Evolutionary conservation across 2,888 invertebrate species (phyloP).

Genomic region (Chymomyza procnemis): DNA sequence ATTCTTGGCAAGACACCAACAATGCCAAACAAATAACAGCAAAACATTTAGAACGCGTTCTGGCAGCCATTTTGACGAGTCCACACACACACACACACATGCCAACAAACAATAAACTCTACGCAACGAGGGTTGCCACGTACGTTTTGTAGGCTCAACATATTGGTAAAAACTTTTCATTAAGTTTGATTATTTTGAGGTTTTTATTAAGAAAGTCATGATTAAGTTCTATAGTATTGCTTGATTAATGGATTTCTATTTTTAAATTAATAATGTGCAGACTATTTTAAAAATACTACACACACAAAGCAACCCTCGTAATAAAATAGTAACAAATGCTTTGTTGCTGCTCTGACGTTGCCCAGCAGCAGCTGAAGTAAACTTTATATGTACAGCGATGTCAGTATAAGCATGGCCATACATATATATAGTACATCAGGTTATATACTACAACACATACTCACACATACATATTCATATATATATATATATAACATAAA

Average conservation of each 20-base stretch:
- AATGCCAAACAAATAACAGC: neutral
- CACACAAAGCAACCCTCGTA: neutral
- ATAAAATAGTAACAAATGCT: constrained; percentile 1
- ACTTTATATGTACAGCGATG: neutral
- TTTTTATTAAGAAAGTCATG: too few species aligned
- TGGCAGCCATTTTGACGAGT: constrained; percentile 53
- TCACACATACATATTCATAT: too few species aligned
- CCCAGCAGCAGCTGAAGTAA: neutral
- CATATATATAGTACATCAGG: neutral
- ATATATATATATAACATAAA: too few species aligned
- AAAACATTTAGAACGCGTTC: constrained; percentile 28
- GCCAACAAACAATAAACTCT: constrained; percentile 23
- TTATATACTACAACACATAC: neutral
- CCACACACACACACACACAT: constrained; percentile 23
- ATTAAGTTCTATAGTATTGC: too few species aligned
- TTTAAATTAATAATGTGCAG: too few species aligned
- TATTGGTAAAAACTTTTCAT: too few species aligned
- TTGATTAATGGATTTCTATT: too few species aligned
- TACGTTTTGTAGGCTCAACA: too few species aligned
- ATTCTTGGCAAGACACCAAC: constrained; percentile 49
- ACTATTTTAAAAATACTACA: too few species aligned
- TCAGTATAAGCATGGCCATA: neutral
- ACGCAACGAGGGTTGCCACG: too few species aligned
- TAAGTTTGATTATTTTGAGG: too few species aligned
- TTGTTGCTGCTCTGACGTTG: neutral